A percentile compares a stretch with the other conserved stretches of the same genome.
phyloP scores from a whole-genome alignment of 2,113 vertebrate genomes.

The Micronycteris hirsuta region DNA sequence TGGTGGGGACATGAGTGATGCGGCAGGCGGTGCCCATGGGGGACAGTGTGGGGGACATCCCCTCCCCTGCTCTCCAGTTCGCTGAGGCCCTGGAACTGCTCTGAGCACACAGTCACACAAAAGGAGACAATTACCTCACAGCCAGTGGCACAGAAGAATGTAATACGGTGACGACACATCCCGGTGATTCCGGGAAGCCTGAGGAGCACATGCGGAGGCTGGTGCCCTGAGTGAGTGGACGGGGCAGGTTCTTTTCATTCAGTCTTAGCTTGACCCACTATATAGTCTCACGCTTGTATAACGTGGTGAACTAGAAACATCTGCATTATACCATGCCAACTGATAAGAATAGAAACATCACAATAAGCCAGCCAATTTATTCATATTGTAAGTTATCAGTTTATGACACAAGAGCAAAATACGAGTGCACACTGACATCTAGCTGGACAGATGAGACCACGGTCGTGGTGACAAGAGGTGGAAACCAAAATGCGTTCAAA shows the following conservation, averaged over 20 bases:
- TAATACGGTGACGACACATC: background rate
- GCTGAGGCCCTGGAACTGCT: background rate
- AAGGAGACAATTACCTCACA: background rate
- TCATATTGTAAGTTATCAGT: background rate
- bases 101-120: no score
- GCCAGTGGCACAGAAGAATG: background rate
- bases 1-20: background rate
- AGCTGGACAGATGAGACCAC: background rate
- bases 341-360: background rate
- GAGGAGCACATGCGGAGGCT: background rate
- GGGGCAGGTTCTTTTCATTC: background rate
- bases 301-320: background rate
- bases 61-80: background rate
- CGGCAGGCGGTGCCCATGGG: background rate
- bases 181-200: background rate
- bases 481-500: background rate
- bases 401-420: background rate
- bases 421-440: background rate
- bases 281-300: background rate
- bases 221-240: background rate
- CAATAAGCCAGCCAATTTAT: background rate
- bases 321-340: background rate
- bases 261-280: background rate
- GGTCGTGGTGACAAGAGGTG: background rate
- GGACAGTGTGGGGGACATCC: background rate